These are phyloP conservation scores for Helobdella robusta DNA, from an alignment of 2,888 invertebrate genomes.

Conservation along the genomic window DNA sequence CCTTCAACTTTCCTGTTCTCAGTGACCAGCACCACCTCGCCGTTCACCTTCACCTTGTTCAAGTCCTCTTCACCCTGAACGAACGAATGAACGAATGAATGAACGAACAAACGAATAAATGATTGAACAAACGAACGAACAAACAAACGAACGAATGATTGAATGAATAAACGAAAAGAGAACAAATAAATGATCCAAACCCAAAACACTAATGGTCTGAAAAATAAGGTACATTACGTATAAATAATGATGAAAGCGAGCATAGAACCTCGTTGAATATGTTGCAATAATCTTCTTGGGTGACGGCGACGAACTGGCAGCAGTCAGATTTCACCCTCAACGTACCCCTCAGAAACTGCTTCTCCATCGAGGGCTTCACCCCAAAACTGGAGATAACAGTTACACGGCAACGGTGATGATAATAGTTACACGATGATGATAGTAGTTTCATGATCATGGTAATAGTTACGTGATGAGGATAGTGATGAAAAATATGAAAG, in stretches of 20 bases:
- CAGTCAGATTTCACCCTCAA: constrained; percentile 94
- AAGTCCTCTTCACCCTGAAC: constrained; percentile 88
- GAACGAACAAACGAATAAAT: no score
- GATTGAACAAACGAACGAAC: no score
- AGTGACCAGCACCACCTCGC: constrained; percentile 80
- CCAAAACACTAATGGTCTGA: no score
- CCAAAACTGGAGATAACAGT: constrained; percentile 65
- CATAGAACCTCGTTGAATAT: constrained; percentile 54
- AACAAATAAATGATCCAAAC: no score
- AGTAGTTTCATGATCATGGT: no score
- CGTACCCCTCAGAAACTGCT: constrained; percentile 82
- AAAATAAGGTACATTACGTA: no score
- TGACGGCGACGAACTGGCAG: constrained; percentile 97
- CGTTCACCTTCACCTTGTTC: constrained; percentile 72
- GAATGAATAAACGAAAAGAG: no score
- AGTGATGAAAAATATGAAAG: no score
- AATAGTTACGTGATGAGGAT: no score
- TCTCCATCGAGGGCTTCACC: constrained; percentile 89
- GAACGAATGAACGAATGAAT: no score
- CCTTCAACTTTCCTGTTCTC: constrained; percentile 68
- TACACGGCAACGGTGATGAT: not conserved
- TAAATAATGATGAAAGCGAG: not conserved
- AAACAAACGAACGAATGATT: no score
- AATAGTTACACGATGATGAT: not conserved
- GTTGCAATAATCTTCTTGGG: constrained; percentile 87